These are phyloP conservation scores for Ochropleura plecta DNA, from an alignment of 2,888 invertebrate species.

Conservation along the genomic window DNA sequence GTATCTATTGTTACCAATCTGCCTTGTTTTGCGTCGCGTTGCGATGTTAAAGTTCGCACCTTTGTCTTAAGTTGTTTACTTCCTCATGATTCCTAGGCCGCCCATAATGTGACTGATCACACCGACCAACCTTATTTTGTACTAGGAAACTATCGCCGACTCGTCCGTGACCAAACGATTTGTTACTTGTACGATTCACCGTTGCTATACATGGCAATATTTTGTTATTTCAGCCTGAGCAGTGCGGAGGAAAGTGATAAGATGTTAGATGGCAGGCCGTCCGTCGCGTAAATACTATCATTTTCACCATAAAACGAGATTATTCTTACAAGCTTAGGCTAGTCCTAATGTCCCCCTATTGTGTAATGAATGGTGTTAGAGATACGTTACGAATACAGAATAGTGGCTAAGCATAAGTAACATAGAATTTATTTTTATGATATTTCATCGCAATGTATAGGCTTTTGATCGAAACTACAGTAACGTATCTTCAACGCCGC, in stretches of 20 bases:
- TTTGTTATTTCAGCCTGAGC: slow-evolving; percentile 88
- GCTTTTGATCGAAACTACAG: slow-evolving; percentile 42
- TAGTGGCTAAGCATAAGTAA: slow-evolving; percentile 74
- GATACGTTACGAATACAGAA: slow-evolving; percentile 62
- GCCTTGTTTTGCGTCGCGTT: slow-evolving; percentile 31
- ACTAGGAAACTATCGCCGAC: slow-evolving; percentile 20
- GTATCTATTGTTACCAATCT: slow-evolving; percentile 66
- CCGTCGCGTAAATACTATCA: slow-evolving; percentile 89
- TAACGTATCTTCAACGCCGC: slow-evolving; percentile 71
- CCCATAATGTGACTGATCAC: slow-evolving; percentile 33
- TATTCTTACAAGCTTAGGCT: slow-evolving; percentile 74
- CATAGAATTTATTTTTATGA: slow-evolving; percentile 82
- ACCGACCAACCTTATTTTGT: slow-evolving; percentile 31
- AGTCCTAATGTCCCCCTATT: slow-evolving; percentile 76
- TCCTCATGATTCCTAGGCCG: slow-evolving; percentile 64
- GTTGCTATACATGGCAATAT: slow-evolving; percentile 40
- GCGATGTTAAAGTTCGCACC: slow-evolving; percentile 66
- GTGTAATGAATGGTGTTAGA: slow-evolving; percentile 72
- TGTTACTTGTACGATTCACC: slow-evolving; percentile 46
- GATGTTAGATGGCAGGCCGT: slow-evolving; percentile 94
- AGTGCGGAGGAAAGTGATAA: slow-evolving; percentile 94
- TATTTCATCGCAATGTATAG: slow-evolving; percentile 63
- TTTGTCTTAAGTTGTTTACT: slow-evolving; percentile 78
- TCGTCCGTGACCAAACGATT: slow-evolving; percentile 48
- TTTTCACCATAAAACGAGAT: slow-evolving; percentile 58